phyloP scores from a whole-genome alignment of 2,888 invertebrate genomes.

The Dasypogon diadema region DNA sequence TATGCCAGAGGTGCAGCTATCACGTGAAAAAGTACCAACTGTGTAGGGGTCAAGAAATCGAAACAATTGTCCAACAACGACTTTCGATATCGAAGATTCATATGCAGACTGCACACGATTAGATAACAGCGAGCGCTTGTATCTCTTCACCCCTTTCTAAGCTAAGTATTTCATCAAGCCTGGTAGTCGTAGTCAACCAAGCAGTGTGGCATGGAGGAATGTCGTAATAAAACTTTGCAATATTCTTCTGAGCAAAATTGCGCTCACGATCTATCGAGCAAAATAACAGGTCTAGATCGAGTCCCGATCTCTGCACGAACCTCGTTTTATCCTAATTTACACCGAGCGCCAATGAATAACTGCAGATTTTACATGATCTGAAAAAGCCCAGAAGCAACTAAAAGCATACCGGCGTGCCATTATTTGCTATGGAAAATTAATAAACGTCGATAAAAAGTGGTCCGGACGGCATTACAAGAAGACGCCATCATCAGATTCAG shows the following conservation, averaged over 20 bases:
- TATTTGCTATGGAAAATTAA: constrained; percentile 47
- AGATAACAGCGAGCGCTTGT: too few species aligned
- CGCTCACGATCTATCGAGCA: neutral
- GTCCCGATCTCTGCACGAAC: neutral
- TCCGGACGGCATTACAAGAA: constrained; percentile 9
- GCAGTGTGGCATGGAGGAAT: neutral
- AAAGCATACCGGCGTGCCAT: constrained; percentile 5
- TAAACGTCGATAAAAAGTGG: constrained; percentile 29
- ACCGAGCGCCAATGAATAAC: constrained; percentile 1
- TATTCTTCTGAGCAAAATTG: neutral
- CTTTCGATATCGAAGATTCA: constrained; percentile 18
- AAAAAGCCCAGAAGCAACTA: neutral
- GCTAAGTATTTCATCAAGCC: too few species aligned
- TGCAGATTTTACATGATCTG: constrained; percentile 32
- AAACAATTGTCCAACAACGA: constrained; percentile 27
- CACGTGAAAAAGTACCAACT: neutral
- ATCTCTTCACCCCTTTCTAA: too few species aligned
- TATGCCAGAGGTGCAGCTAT: constrained; percentile 4
- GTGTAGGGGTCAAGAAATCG: constrained; percentile 10
- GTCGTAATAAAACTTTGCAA: constrained; percentile 42
- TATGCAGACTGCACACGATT: constrained; percentile 19
- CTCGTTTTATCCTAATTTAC: constrained; percentile 35
- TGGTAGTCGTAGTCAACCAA: neutral
- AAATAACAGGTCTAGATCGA: neutral
- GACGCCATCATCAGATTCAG: constrained; percentile 26